Conservation (phyloP, 2,797 vertebrate genomes). For the Momotus momota region DNA sequence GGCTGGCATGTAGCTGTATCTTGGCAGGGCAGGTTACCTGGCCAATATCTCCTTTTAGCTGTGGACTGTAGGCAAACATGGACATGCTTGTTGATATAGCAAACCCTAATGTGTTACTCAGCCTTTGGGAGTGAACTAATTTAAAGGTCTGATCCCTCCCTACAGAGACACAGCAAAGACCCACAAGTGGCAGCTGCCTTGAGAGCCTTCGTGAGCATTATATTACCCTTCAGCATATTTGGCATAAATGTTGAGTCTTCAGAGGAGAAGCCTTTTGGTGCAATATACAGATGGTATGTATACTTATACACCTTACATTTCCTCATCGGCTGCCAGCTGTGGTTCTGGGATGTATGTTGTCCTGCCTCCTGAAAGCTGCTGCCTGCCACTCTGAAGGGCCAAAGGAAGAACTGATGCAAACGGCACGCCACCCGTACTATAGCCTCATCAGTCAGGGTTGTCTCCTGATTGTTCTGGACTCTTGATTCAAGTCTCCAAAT, state of each 20-base stretch:
- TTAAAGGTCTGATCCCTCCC: neutral
- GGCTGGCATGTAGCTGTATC: neutral
- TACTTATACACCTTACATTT: neutral
- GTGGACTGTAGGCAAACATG: neutral
- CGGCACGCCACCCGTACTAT: neutral
- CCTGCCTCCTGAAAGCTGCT: neutral
- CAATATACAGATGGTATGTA: neutral
- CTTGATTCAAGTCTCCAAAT: neutral
- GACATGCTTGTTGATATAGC: accelerated
- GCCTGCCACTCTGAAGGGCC: neutral
- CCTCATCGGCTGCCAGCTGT: neutral
- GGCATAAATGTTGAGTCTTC: neutral
- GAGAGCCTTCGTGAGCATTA: neutral
- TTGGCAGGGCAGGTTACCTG: neutral
- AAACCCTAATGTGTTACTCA: neutral
- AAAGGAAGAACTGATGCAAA: neutral
- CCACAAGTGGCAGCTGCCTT: neutral
- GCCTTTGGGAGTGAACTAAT: neutral
- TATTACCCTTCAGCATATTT: neutral
- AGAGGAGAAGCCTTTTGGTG: neutral
- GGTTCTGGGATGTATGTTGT: neutral
- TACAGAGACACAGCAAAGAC: neutral
- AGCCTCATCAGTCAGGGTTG: neutral
- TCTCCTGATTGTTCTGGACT: neutral
- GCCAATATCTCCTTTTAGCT: neutral